These are phyloP conservation scores for Temnopleurus reevesii DNA, from an alignment of 53 echinoderm and acorn worm species.

Conservation along the genomic window DNA sequence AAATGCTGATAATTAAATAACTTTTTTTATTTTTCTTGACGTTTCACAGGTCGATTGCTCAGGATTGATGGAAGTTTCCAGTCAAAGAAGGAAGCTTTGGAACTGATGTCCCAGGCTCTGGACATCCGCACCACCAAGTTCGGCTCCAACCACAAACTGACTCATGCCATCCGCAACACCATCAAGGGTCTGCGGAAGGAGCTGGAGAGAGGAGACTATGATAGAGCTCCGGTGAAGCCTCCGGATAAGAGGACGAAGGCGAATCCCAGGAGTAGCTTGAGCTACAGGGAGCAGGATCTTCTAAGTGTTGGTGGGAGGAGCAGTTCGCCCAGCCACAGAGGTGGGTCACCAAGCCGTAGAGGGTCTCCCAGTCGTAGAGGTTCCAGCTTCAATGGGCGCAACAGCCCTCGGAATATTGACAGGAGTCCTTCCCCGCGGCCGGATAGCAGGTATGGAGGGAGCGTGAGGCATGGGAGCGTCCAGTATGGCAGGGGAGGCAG, in stretches of 20 bases:
- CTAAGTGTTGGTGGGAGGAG: constrained; percentile 63
- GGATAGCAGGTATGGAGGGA: background rate
- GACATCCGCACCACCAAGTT: constrained; percentile 82
- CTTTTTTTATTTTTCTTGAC: too few relatives aligned
- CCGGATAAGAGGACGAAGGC: constrained; percentile 67
- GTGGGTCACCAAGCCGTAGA: constrained; percentile 44
- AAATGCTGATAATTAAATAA: too few relatives aligned
- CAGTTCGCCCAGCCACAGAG: constrained; percentile 30
- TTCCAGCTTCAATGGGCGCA: constrained; percentile 6
- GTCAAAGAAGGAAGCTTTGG: constrained; percentile 84
- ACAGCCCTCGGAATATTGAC: constrained; percentile 18
- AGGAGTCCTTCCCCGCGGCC: background rate
- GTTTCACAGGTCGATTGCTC: constrained; percentile 83
- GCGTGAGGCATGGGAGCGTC: background rate
- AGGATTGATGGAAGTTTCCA: constrained; percentile 73
- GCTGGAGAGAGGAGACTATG: constrained; percentile 70
- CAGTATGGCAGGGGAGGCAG: background rate
- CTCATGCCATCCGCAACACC: constrained; percentile 66
- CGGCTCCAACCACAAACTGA: constrained; percentile 80
- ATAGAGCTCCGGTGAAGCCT: constrained; percentile 69
- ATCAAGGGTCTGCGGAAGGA: constrained; percentile 74
- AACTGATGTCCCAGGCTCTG: constrained; percentile 66
- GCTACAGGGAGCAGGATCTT: constrained; percentile 82
- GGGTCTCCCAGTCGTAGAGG: constrained; percentile 51
- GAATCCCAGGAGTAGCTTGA: constrained; percentile 63